Percentiles rank a stretch among this genome's conserved stretches.
phyloP scores from a whole-genome alignment of 2,797 vertebrate species.

The Poecilia gillii region DNA sequence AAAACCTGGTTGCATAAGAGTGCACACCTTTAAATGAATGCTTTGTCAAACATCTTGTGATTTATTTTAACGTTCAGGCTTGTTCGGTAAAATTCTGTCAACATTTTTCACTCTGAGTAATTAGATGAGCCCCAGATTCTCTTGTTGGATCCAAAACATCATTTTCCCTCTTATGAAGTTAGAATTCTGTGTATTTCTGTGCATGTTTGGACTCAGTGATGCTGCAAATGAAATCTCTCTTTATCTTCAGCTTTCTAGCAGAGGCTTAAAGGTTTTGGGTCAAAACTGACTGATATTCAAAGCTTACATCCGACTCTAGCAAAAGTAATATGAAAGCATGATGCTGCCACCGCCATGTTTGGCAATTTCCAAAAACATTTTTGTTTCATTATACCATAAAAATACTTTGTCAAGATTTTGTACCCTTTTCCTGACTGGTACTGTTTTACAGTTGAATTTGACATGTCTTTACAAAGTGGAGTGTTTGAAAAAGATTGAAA shows the following conservation, averaged over 20 bases:
- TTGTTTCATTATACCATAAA: not conserved
- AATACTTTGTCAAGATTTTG: not conserved
- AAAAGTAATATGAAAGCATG: not conserved
- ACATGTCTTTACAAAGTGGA: not conserved
- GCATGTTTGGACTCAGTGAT: not conserved
- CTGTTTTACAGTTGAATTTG: too few species aligned
- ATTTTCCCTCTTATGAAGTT: not conserved
- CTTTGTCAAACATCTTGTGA: not conserved
- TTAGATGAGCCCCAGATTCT: not conserved
- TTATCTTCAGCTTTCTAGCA: not conserved
- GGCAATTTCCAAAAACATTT: not conserved
- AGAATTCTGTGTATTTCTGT: not conserved
- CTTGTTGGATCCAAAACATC: not conserved
- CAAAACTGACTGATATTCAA: not conserved
- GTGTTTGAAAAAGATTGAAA: not conserved
- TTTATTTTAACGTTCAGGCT: not conserved
- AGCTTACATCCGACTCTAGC: not conserved
- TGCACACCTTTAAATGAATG: not conserved
- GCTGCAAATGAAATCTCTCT: not conserved
- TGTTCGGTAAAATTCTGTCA: not conserved
- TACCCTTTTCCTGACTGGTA: not conserved
- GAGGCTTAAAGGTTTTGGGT: not conserved
- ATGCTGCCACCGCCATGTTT: not conserved
- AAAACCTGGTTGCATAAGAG: not conserved
- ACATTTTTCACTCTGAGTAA: not conserved